Evolutionary conservation across 2,113 vertebrate species (phyloP), one percentile per base, ranked within the genome.

Genomic region (Girardinichthys multiradiatus): DNA sequence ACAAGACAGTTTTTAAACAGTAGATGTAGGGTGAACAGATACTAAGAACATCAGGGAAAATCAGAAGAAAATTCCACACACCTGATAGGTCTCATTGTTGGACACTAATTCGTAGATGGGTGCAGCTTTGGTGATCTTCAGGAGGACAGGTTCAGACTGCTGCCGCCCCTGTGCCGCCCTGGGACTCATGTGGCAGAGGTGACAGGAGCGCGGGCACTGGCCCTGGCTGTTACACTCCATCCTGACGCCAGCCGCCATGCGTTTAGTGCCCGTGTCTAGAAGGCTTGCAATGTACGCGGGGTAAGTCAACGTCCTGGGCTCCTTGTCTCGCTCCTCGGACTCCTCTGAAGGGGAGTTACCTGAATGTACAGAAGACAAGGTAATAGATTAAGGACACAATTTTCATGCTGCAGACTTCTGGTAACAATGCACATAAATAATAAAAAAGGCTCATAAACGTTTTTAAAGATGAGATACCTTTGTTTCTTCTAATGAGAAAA

Each of bases 321-420:
- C 98, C 89, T 95, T 95, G 79, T 99, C 98, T 0, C 94, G 94
- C 77, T 99, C 98, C 85, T 99, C 98, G 0, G 97, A 99, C 91
- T 99, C 98, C 0, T 99, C 98, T 0, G 97, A 98, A 1, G 98
- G 98, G 0, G 97, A 99, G 91, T 99, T 99, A 31, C 97, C 98
- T 99, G 91, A 2, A 69, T 31, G 57, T 30, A 70, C 27, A 57
- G n/a, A 71, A 0, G 14, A 29, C 59, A 31, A 0, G 13, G 17
- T 5, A 59, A 42, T 1, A 5, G 29, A 33, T 57, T 42, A 24
- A 42, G 19, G 57, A 9, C 30, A 48, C 14, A 54, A 12, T 21
- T 35, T 17, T 11, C 4, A 51, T 19, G 29, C 58, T 9, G 28
- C 9, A 8, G 19, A 21, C 7, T n/a, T 57, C 51, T n/a, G 19